Conservation (phyloP, 2,888 invertebrate genomes). For the Laothoe populi region DNA sequence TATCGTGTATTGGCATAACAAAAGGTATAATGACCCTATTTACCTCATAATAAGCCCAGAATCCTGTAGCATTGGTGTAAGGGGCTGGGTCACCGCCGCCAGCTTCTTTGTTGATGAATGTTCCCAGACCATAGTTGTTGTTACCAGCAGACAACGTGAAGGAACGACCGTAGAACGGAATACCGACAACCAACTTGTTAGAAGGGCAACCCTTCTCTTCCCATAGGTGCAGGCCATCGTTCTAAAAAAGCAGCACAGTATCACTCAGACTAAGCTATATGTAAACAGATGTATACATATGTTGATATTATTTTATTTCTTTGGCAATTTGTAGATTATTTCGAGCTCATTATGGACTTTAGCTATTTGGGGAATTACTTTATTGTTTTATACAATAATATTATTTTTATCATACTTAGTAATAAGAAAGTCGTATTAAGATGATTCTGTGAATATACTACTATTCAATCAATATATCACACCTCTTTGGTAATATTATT, state of each 20-base stretch:
- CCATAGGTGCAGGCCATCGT: conserved; percentile 94
- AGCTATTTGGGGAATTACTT: background rate
- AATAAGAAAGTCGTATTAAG: background rate
- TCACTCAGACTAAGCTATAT: background rate
- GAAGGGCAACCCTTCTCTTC: conserved; percentile 95
- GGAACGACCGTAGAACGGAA: conserved; percentile 95
- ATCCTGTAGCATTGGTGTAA: conserved; percentile 94
- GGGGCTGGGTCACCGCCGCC: conserved; percentile 94
- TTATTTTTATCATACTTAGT: background rate
- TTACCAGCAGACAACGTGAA: conserved; percentile 93
- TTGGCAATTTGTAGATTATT: background rate
- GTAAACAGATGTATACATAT: too few species aligned
- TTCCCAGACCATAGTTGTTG: conserved; percentile 92
- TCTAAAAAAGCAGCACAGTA: conserved; percentile 79
- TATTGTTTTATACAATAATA: background rate
- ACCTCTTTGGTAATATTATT: too few species aligned
- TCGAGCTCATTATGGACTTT: background rate
- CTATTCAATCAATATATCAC: too few species aligned
- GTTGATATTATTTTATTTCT: background rate
- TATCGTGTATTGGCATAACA: too few species aligned
- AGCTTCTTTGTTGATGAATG: conserved; percentile 95
- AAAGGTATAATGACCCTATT: conserved; percentile 6
- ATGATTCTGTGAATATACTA: background rate
- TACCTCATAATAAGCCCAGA: conserved; percentile 94
- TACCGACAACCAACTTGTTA: conserved; percentile 94